Conservation (phyloP, 2,888 invertebrate species). For the Pseudoips prasinana region DNA sequence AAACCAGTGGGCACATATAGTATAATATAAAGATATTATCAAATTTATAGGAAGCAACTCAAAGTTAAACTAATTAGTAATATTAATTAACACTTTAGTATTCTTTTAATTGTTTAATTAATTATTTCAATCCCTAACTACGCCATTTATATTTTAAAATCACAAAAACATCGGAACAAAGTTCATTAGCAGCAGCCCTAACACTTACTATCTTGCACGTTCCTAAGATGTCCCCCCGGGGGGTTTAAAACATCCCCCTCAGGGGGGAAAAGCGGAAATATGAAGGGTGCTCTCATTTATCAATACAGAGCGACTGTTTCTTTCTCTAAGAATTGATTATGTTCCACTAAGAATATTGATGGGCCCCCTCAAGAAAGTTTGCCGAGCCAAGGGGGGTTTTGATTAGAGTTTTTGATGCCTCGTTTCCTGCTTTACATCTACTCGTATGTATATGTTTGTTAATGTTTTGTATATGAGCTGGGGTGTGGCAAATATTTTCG, state of each 20-base stretch:
- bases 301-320: conserved; percentile 80
- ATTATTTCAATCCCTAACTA: conserved; percentile 15
- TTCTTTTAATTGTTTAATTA: conserved; percentile 10
- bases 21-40: too few species aligned
- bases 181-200: conserved; percentile 79
- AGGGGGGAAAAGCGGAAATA: conserved; percentile 71
- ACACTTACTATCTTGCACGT: conserved; percentile 78
- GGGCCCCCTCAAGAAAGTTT: conserved; percentile 60
- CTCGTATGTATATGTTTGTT: conserved; percentile 7
- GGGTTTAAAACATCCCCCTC: conserved; percentile 45
- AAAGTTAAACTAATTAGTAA: too few species aligned
- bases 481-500: background rate
- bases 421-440: conserved; percentile 30
- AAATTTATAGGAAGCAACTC: too few species aligned
- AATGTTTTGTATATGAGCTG: conserved; percentile 13
- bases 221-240: conserved; percentile 68
- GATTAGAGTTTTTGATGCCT: conserved; percentile 72
- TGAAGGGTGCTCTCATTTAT: conserved; percentile 81
- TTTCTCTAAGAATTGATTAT: conserved; percentile 81
- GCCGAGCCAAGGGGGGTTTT: conserved; percentile 50
- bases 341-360: conserved; percentile 79
- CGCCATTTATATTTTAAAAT: too few species aligned
- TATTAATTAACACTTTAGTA: too few species aligned
- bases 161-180: conserved; percentile 50
- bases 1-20: too few species aligned